Percentiles rank a stretch among this genome's conserved stretches.
Conservation (phyloP, 2,888 invertebrate species). For the Nomada fucata region DNA sequence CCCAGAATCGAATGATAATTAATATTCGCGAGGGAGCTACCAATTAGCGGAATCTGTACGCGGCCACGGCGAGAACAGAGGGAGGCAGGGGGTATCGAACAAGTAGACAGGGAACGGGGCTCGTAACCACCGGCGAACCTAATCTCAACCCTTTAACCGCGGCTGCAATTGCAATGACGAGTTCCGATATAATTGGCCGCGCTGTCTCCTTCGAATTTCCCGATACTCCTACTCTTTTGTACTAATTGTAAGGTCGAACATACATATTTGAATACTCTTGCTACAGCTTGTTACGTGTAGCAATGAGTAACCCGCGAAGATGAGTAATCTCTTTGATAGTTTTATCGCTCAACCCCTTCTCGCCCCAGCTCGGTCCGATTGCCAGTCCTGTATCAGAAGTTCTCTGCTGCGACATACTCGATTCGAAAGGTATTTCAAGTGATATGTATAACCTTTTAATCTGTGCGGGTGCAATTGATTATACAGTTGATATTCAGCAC, state of each 20-base stretch:
- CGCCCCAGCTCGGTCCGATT: too few relatives aligned
- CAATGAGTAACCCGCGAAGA: not conserved
- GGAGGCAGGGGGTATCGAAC: conserved; percentile 6
- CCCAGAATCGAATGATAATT: conserved; percentile 64
- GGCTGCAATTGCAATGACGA: conserved; percentile 48
- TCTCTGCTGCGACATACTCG: too few relatives aligned
- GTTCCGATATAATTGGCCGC: conserved; percentile 54
- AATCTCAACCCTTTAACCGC: conserved; percentile 41
- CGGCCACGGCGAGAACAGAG: not conserved
- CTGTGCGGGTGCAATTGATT: too few relatives aligned
- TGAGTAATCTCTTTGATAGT: not conserved
- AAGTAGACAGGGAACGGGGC: conserved; percentile 9
- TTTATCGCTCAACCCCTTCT: too few relatives aligned
- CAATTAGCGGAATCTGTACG: conserved; percentile 58
- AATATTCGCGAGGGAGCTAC: conserved; percentile 60
- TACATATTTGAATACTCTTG: conserved; percentile 16
- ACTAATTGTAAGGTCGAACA: not conserved
- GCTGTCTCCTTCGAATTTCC: conserved; percentile 49
- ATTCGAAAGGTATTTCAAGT: too few relatives aligned
- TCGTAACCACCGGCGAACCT: conserved; percentile 34
- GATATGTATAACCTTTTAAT: too few relatives aligned
- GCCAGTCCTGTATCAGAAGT: too few relatives aligned
- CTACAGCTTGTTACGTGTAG: conserved; percentile 10
- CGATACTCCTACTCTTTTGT: not conserved
- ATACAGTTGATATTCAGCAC: too few relatives aligned